Evolutionary conservation across 2,113 vertebrate species (phyloP).

Genomic region (Pterophyllum scalare): DNA sequence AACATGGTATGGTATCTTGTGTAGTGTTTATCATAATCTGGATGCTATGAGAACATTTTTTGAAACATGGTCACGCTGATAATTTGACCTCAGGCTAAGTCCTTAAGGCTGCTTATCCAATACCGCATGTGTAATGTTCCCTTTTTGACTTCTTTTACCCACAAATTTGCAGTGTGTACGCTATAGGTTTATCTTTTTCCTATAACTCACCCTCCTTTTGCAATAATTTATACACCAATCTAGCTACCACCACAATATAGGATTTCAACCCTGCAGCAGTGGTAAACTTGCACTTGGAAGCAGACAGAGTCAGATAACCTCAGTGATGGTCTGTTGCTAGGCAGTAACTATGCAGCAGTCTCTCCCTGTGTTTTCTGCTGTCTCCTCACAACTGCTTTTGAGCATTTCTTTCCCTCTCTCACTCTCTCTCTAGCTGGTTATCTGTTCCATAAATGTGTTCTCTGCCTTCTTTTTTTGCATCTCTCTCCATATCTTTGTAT

Average conservation of each 20-base stretch:
- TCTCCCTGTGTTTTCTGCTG: constrained; percentile 43
- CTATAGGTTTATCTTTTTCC: not conserved
- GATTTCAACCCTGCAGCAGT: constrained; percentile 15
- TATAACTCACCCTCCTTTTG: not conserved
- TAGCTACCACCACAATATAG: constrained; percentile 3
- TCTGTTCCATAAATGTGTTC: not conserved
- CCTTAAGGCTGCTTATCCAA: not conserved
- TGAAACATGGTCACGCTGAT: not conserved
- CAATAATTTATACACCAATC: not conserved
- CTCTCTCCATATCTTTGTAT: not conserved
- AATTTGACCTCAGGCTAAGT: not conserved
- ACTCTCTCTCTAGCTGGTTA: not conserved
- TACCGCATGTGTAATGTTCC: not conserved
- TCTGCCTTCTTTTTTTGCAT: not conserved
- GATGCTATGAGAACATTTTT: not conserved
- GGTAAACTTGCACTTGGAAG: constrained; percentile 60
- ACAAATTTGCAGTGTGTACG: not conserved
- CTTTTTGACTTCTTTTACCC: not conserved
- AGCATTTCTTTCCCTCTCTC: constrained; percentile 11
- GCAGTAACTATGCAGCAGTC: constrained; percentile 81
- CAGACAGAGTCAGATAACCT: constrained; percentile 62
- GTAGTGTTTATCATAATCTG: not conserved
- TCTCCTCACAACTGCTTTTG: constrained; percentile 37
- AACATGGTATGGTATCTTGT: not conserved
- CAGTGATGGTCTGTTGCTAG: constrained; percentile 77